Conservation (phyloP, 1,140 invertebrate species). For the Hylaeus anthracinus region DNA sequence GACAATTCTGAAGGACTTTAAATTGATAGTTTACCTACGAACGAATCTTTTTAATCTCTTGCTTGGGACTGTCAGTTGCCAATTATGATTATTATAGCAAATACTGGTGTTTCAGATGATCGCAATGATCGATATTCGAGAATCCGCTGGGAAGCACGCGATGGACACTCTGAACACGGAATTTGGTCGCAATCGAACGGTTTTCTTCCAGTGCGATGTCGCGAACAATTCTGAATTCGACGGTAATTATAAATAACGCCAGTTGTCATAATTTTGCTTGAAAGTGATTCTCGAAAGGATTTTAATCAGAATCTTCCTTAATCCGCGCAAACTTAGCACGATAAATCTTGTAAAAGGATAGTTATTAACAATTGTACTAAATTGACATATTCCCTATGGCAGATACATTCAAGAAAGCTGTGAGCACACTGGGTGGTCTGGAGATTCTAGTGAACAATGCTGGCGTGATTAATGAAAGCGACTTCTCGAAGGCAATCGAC, state of each 20-base stretch:
- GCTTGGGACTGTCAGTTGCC: too few relatives aligned
- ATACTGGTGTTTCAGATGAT: constrained; percentile 52
- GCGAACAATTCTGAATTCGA: constrained; percentile 75
- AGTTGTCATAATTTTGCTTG: too few relatives aligned
- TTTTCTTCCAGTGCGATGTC: constrained; percentile 81
- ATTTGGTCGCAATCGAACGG: constrained; percentile 76
- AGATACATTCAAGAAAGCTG: constrained; percentile 68
- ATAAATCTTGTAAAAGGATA: too few relatives aligned
- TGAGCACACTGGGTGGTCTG: constrained; percentile 65
- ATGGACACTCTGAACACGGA: constrained; percentile 74
- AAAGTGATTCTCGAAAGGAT: too few relatives aligned
- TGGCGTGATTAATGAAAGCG: constrained; percentile 76
- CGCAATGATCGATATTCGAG: constrained; percentile 76
- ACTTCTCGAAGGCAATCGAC: constrained; percentile 74
- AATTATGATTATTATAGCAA: too few relatives aligned
- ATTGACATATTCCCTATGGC: neutral
- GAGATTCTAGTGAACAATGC: constrained; percentile 81
- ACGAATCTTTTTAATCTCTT: too few relatives aligned
- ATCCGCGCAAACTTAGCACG: too few relatives aligned
- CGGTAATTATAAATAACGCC: constrained; percentile 28
- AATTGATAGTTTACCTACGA: too few relatives aligned
- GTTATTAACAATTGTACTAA: neutral
- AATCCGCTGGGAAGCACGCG: constrained; percentile 68
- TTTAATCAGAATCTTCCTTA: too few relatives aligned
- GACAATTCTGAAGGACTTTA: too few relatives aligned